A percentile compares a stretch with the other conserved stretches of the same genome.
These are phyloP conservation scores for Xenentodon cancila DNA, from an alignment of 2,797 vertebrate species.

Conservation along the genomic window DNA sequence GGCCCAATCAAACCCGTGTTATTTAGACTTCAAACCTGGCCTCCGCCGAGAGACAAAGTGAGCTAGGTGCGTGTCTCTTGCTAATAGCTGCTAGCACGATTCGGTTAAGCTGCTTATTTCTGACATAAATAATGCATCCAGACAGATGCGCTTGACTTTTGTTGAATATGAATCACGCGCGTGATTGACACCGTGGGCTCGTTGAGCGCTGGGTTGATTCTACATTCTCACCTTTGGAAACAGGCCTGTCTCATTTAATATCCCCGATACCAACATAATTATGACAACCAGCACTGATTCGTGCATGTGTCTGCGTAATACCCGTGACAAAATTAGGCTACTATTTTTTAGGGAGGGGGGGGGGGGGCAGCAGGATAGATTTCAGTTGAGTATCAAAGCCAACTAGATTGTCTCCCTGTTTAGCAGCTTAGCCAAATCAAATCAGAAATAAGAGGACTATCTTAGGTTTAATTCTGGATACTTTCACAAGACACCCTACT, in stretches of 20 bases:
- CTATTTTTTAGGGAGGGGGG: constrained; percentile 26
- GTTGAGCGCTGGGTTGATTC: constrained; percentile 76
- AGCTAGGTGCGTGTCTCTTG: constrained; percentile 78
- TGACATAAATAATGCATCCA: constrained; percentile 85
- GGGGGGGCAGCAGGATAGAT: constrained; percentile 39
- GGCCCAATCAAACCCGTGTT: constrained; percentile 81
- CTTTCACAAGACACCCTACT: constrained; percentile 63
- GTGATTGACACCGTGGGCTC: constrained; percentile 81
- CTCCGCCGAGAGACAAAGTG: constrained; percentile 70
- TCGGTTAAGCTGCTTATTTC: constrained; percentile 84
- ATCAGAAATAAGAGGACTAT: constrained; percentile 75
- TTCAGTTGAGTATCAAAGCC: constrained; percentile 73
- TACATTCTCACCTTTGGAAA: constrained; percentile 81
- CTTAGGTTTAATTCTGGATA: constrained; percentile 66
- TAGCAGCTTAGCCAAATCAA: constrained; percentile 73
- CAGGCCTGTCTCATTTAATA: constrained; percentile 82
- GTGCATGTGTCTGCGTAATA: constrained; percentile 71
- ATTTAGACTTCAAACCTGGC: constrained; percentile 84
- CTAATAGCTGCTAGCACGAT: constrained; percentile 82
- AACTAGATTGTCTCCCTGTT: constrained; percentile 69
- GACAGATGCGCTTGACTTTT: constrained; percentile 82
- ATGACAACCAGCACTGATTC: constrained; percentile 79
- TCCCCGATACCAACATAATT: constrained; percentile 77
- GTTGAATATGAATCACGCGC: constrained; percentile 77
- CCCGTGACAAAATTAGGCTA: constrained; percentile 79